These are phyloP conservation scores for Sterna hirundo DNA, from an alignment of 2,113 vertebrate genomes.

Conservation along the genomic window DNA sequence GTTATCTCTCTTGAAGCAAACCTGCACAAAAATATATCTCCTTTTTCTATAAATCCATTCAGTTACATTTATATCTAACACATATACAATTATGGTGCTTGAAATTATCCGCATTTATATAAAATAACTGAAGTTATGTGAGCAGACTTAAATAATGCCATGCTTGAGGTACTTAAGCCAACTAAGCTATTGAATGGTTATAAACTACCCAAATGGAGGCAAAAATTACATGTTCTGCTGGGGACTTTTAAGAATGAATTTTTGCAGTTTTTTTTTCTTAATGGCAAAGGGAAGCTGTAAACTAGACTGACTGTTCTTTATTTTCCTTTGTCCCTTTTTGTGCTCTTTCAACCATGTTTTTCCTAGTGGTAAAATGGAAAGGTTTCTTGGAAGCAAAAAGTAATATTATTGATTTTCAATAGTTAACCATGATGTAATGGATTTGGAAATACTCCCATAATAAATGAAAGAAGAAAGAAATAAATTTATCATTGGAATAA, in stretches of 20 bases:
- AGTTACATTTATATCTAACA: neutral
- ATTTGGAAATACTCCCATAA: neutral
- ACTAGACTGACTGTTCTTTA: neutral
- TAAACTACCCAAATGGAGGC: neutral
- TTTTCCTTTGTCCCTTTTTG: neutral
- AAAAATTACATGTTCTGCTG: neutral
- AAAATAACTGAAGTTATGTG: neutral
- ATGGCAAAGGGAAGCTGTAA: neutral
- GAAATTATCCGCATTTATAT: neutral
- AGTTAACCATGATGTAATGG: neutral
- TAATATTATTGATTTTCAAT: neutral
- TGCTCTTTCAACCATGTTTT: neutral
- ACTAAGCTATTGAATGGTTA: neutral
- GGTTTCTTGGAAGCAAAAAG: neutral
- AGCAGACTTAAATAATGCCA: neutral
- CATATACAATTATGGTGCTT: neutral
- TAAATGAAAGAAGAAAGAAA: neutral
- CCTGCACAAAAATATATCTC: neutral
- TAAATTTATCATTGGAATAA: neutral
- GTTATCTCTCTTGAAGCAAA: neutral
- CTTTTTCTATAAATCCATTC: neutral
- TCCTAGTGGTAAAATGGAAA: neutral
- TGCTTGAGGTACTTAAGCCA: neutral
- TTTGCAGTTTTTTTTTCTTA: neutral
- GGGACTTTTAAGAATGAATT: neutral